Evolutionary conservation across 2,888 invertebrate species (phyloP), one percentile per base, ranked within the genome.

Genomic region (Drosophila peninsularis): DNA sequence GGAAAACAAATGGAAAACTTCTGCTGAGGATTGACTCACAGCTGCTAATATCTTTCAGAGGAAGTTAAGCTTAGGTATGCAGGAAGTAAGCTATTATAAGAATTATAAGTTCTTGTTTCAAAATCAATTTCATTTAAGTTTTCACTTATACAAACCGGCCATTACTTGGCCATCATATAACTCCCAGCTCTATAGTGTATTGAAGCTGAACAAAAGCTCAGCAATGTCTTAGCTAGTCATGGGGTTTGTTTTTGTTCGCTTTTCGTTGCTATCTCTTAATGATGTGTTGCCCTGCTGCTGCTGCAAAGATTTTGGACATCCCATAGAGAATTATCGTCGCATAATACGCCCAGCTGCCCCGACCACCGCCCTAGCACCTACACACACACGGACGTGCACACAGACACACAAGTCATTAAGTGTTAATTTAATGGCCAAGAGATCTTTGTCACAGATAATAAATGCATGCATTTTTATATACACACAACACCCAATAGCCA

Each of bases 391-490:
- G 27, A 61, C 44, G 53, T 17, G 62, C 39, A 83, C 72, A 83
- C 75, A 74, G 65, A 78, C 80, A 82, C 83, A 86, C 83, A 86
- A 86, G 83, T 86, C 85, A 86, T 86, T 86, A 86, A 86, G 88
- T 90, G 88, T 88, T 89, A 90, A 86, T 89, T 90, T 90, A 89
- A 88, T 89, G 89, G 80, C 83, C 88, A 82, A 80, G 77, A 88
- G 90, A 88, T 88, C 83, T 84, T 80, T 85, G 88, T 88, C 90
- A 73, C 83, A 89, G 88, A 88, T 88, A 90, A 90, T 72, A 72
- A 78, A 73, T 73, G 81, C 71, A 82, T 80, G 81, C 71, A 80
- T 81, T 78, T 79, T 79, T 74, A 79, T 80, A 70, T 45, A 67
- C 52, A 67, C 34, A 65, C 41, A 66, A 56, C 36, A 50, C 61